These are phyloP conservation scores for Prolemur simus DNA, from an alignment of 2,113 vertebrate genomes.

Conservation along the genomic window DNA sequence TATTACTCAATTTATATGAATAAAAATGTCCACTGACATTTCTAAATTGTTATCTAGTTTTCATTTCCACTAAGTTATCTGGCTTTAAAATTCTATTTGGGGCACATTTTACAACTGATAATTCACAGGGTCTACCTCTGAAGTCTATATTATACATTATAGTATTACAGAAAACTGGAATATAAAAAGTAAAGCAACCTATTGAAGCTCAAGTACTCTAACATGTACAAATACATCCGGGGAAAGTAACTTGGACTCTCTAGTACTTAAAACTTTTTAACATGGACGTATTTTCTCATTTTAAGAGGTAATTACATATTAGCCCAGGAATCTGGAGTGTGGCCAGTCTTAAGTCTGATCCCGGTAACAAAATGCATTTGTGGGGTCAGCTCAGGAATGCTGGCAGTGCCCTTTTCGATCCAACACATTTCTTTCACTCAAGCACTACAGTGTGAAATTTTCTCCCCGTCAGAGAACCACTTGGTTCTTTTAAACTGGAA, in stretches of 20 bases:
- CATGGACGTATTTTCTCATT: background rate
- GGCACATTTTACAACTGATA: background rate
- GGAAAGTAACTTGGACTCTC: background rate
- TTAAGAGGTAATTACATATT: background rate
- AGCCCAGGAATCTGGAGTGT: background rate
- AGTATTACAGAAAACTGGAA: background rate
- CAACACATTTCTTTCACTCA: no score
- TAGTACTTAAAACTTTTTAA: background rate
- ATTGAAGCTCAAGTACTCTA: background rate
- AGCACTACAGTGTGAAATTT: background rate
- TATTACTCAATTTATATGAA: background rate
- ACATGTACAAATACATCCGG: background rate
- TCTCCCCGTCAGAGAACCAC: background rate
- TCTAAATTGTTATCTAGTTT: background rate
- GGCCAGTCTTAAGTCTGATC: no score
- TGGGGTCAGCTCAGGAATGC: background rate
- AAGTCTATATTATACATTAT: background rate
- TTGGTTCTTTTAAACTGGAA: background rate
- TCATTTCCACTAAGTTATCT: background rate
- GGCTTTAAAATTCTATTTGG: background rate
- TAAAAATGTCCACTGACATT: background rate
- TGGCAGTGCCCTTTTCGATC: no score
- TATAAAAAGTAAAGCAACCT: background rate
- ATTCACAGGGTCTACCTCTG: background rate
- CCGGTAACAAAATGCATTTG: background rate